Evolutionary conservation across 2,113 vertebrate species (phyloP).

Genomic region (Phaethon lepturus): DNA sequence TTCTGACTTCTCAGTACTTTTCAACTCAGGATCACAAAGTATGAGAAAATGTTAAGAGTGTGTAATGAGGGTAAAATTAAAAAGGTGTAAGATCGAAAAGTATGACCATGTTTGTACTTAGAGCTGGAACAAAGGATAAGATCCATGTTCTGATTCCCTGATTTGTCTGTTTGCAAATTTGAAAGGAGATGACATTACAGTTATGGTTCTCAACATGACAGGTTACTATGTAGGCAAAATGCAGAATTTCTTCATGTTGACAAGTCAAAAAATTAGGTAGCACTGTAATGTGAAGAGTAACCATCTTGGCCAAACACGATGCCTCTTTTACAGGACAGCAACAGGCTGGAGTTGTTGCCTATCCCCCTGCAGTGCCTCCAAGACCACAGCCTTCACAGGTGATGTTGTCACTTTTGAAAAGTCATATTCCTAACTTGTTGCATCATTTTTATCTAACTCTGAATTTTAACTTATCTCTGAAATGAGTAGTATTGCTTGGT

Average conservation of each 20-base stretch:
- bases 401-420: not conserved
- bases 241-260: not conserved
- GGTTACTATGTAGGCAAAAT: not conserved
- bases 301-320: not conserved
- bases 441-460: not conserved
- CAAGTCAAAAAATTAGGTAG: not conserved
- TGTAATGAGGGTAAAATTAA: not conserved
- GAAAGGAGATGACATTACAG: not conserved
- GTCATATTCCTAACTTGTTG: not conserved
- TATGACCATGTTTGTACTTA: not conserved
- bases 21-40: not conserved
- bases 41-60: not conserved
- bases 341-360: slow-evolving; percentile 86
- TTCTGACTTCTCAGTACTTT: not conserved
- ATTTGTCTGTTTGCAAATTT: not conserved
- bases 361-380: slow-evolving; percentile 96
- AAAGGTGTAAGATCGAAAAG: not conserved
- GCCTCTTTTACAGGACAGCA: slow-evolving; percentile 80
- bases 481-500: not conserved
- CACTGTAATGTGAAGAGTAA: not conserved
- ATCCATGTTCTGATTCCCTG: not conserved
- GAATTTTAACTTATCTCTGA: not conserved
- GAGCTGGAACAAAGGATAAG: not conserved
- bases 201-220: not conserved
- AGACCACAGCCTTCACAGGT: slow-evolving; percentile 95